Evolutionary conservation across 2,797 vertebrate genomes (phyloP), one percentile per base, ranked within the genome.

Genomic region (Hippoglossus hippoglossus): DNA sequence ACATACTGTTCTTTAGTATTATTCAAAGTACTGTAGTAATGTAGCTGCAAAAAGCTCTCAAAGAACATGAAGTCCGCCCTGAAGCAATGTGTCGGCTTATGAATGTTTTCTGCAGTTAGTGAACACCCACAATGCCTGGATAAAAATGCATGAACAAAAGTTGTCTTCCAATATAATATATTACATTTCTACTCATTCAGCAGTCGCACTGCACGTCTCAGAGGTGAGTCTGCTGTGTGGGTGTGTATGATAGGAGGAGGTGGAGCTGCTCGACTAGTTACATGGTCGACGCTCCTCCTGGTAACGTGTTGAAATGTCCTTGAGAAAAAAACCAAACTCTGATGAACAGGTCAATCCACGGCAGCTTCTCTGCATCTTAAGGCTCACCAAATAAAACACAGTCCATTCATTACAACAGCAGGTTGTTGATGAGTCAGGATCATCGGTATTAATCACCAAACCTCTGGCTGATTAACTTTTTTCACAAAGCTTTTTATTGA

Each of bases 1-100:
- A 90, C 79, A 87, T 90, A 87, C 70, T 80, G 79, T 80, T 85
- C 87, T 92, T 89, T 85, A 92, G 85, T 87, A 82, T 86, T 90
- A 92, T 69, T 90, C 82, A 83, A 90, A 91, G 89, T 88, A 91
- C 83, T 87, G 84, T 92, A 91, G 85, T 82, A 63, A 85, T 78
- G 86, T 89, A 90, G 90, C 83, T 85, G 80, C 75, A 58, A 75
- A 63, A 77, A 71, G 78, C 79, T 82, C 67, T 59, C 47, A 50
- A 62, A 76, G 67, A 81, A 60, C 49, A 63, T 22, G 46, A 57
- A 2, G 6, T 70, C 77, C 62, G 57, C 65, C 75, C 80, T 74
- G 67, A 87, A 81, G 83, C 88, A 86, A 81, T 56, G 81, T 81
- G 87, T 88, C 81, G 67, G 84, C 76, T 77, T 84, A 74, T 54